Conservation (phyloP, 2,797 vertebrate genomes). For the Huso huso region DNA sequence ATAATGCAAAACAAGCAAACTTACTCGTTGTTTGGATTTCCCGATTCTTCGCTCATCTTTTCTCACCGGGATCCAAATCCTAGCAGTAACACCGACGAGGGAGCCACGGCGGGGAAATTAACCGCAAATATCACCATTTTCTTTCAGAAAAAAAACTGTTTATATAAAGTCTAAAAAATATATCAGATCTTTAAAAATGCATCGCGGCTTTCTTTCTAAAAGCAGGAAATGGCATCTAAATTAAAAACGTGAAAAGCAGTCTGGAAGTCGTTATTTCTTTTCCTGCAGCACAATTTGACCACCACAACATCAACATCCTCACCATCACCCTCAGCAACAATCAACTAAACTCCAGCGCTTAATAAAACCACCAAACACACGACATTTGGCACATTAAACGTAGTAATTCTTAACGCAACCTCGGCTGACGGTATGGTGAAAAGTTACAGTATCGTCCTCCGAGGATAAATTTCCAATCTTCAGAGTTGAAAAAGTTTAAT, state of each 20-base stretch:
- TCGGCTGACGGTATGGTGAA: constrained; percentile 53
- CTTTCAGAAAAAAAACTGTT: constrained; percentile 38
- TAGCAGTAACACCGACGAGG: constrained; percentile 73
- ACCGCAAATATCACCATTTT: constrained; percentile 88
- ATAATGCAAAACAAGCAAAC: constrained; percentile 29
- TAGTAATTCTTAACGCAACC: constrained; percentile 63
- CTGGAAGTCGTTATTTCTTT: constrained; percentile 62
- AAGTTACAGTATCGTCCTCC: constrained; percentile 46
- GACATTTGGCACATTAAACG: constrained; percentile 46
- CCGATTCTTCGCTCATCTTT: constrained; percentile 98
- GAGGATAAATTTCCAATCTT: constrained; percentile 32
- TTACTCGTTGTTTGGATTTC: constrained; percentile 95
- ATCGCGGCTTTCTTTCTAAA: constrained; percentile 38
- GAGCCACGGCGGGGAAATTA: constrained; percentile 78
- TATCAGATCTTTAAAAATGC: constrained; percentile 39
- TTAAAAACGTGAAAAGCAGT: constrained; percentile 55
- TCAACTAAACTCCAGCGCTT: constrained; percentile 29
- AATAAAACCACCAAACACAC: constrained; percentile 17
- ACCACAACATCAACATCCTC: constrained; percentile 46
- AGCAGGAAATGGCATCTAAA: constrained; percentile 33
- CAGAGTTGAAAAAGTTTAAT: constrained; percentile 1
- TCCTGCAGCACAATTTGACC: constrained; percentile 65
- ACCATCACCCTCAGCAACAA: constrained; percentile 38
- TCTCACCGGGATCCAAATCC: constrained; percentile 85
- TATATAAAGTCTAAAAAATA: constrained; percentile 29